Evolutionary conservation across 1,140 invertebrate genomes (phyloP), one percentile per base, ranked within the genome.

Genomic region (Tetraneura akinire): DNA sequence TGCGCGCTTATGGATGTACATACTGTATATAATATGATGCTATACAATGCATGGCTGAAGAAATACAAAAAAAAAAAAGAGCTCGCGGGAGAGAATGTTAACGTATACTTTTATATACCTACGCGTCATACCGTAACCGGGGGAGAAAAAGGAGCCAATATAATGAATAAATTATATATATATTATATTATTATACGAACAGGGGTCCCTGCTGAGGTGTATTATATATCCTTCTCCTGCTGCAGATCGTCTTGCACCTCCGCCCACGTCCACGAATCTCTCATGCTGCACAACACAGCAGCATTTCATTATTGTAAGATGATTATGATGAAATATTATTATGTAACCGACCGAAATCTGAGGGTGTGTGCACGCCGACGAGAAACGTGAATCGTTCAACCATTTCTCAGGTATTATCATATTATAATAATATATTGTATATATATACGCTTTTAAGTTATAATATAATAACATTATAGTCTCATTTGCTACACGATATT

Each of bases 121-220:
- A 37, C 8, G 32, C 32, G 32, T 55, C 18, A 16, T n/a, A n/a
- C n/a, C n/a, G n/a, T n/a, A n/a, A n/a, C n/a, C 64, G n/a, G n/a
- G 66, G n/a, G 68, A 26, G 51, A 3, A 49, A 71, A 57, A 60
- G 16, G 23, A 78, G 14, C 74, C 55, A 78, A 78, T n/a, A n/a
- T n/a, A n/a, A n/a, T 78, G 74, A 78, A 78, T 78, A 78, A 78
- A 78, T 78, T 78, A 78, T 47, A n/a, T n/a, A n/a, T n/a, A n/a
- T n/a, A n/a, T n/a, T n/a, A n/a, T n/a, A n/a, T 37, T 37, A 4
- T 8, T 37, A 60, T 23, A 26, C 37, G 23, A 78, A 42, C 37
- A 13, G 62, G 55, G 74, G 74, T 78, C 74, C 74, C 73, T 70
- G 37, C 45, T 26, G 55, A 62, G 74, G 74, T 78, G 49, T 60